A percentile compares a stretch with the other conserved stretches of the same genome.
Conservation (phyloP, 1,140 invertebrate genomes). For the Andricus grossulariae region DNA sequence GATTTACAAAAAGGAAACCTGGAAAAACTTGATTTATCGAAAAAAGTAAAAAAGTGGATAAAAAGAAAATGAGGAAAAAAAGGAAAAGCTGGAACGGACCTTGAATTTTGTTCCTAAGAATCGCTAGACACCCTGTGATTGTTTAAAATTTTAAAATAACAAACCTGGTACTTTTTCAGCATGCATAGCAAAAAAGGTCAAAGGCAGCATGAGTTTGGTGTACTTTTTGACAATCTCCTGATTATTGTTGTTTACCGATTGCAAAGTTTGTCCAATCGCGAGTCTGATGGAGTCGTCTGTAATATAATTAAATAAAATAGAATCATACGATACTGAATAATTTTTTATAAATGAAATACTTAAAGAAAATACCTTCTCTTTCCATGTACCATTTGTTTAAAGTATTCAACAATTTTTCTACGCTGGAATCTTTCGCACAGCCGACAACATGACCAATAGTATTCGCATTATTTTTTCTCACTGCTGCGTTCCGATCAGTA, state of each 20-base stretch:
- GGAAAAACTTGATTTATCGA: no score
- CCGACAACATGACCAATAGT: slow-evolving; percentile 91
- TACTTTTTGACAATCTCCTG: slow-evolving; percentile 89
- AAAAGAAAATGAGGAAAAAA: no score
- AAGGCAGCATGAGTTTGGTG: slow-evolving; percentile 85
- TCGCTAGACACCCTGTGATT: no score
- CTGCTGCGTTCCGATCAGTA: slow-evolving; percentile 87
- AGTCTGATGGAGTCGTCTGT: slow-evolving; percentile 83
- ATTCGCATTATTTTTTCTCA: slow-evolving; percentile 89
- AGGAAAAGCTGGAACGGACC: no score
- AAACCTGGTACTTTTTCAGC: slow-evolving; percentile 81
- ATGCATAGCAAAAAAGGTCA: slow-evolving; percentile 94
- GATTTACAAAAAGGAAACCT: no score
- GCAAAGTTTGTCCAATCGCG: slow-evolving; percentile 86
- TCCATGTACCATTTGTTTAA: slow-evolving; percentile 88
- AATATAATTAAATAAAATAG: slow-evolving; percentile 48
- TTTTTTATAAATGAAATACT: slow-evolving; percentile 17
- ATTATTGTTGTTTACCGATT: slow-evolving; percentile 88
- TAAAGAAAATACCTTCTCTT: slow-evolving; percentile 77
- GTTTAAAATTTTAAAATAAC: background rate
- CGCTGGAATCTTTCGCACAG: slow-evolving; percentile 89
- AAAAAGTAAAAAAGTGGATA: no score
- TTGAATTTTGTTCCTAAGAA: no score
- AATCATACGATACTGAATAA: background rate
- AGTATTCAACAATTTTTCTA: slow-evolving; percentile 90